Percentiles rank a stretch among this genome's conserved stretches.
Conservation (phyloP, 2,113 vertebrate species). For the Chunga burmeisteri region DNA sequence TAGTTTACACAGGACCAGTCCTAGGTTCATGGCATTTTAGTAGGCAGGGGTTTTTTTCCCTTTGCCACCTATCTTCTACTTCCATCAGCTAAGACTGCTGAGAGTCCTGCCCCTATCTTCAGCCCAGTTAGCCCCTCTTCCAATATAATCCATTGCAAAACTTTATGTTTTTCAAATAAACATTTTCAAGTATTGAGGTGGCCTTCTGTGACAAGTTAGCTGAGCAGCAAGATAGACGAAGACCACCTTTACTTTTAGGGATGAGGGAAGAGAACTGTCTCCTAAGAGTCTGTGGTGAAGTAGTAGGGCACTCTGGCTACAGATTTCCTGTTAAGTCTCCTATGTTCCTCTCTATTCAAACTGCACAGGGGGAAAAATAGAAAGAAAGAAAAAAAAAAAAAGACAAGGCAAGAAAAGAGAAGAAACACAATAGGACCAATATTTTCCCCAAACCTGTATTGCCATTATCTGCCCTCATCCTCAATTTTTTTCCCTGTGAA, state of each 20-base stretch:
- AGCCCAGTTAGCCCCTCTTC: background rate
- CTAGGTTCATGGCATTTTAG: background rate
- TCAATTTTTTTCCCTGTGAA: background rate
- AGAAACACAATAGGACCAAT: background rate
- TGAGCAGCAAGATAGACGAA: background rate
- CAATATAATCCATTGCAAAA: background rate
- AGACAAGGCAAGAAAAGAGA: background rate
- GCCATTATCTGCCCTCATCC: background rate
- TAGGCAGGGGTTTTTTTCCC: background rate
- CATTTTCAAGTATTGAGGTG: background rate
- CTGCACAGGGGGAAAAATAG: background rate
- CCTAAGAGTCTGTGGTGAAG: background rate
- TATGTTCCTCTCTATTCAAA: background rate
- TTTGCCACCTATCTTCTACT: background rate
- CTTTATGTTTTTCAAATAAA: background rate
- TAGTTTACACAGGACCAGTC: background rate
- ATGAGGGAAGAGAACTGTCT: background rate
- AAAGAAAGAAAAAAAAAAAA: background rate
- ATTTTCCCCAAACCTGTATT: background rate
- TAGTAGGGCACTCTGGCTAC: background rate
- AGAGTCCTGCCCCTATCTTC: background rate
- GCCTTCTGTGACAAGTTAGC: background rate
- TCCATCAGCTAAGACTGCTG: background rate
- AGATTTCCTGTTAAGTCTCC: background rate
- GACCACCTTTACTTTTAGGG: background rate